phyloP scores from a whole-genome alignment of 2,888 invertebrate species.

The Pristionchus entomophagus region DNA sequence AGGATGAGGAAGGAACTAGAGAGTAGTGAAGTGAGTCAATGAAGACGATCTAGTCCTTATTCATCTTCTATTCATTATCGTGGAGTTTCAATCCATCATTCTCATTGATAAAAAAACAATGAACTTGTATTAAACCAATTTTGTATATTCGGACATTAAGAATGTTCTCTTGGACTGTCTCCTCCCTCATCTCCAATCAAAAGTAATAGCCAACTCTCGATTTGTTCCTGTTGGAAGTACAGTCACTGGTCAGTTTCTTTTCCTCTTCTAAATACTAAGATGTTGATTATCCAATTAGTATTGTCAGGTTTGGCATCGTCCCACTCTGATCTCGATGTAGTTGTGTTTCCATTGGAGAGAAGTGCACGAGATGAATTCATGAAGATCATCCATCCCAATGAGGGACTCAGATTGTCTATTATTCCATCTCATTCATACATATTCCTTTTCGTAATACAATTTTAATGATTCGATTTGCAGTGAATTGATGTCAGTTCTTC shows the following conservation, averaged over 20 bases:
- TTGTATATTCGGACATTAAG: no score
- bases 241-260: conserved; percentile 5
- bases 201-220: not conserved
- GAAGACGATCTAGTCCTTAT: not conserved
- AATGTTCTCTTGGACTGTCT: not conserved
- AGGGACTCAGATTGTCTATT: conserved; percentile 29
- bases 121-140: no score
- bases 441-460: not conserved
- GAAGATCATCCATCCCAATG: not conserved
- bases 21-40: not conserved
- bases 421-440: no score
- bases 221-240: conserved; percentile 25
- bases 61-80: no score
- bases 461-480: not conserved
- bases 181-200: conserved; percentile 30
- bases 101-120: no score
- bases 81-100: no score
- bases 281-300: no score
- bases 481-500: conserved; percentile 38
- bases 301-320: conserved; percentile 20
- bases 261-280: not conserved
- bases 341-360: not conserved
- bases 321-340: conserved; percentile 33
- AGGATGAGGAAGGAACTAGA: not conserved
- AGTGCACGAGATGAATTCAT: not conserved